Conservation (phyloP, 1,140 invertebrate genomes). For the Myzus persicae region DNA sequence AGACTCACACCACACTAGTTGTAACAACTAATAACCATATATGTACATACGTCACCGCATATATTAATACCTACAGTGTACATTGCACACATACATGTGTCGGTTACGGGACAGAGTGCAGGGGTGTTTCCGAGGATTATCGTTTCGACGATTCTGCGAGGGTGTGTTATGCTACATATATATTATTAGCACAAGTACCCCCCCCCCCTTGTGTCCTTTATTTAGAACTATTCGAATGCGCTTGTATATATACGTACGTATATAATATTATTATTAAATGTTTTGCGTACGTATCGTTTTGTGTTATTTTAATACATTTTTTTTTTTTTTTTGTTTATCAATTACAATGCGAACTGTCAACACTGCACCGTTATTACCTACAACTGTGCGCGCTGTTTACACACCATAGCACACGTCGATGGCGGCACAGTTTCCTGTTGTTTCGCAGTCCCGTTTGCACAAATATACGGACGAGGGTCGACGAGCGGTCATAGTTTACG, state of each 20-base stretch:
- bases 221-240: background rate
- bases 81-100: background rate
- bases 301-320: background rate
- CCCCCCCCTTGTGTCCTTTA: background rate
- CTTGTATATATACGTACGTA: background rate
- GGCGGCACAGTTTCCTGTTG: background rate
- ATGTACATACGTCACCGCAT: background rate
- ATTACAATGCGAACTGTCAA: background rate
- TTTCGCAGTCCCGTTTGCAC: background rate
- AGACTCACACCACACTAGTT: background rate
- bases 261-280: background rate
- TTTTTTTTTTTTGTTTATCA: slow-evolving; percentile 2
- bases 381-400: background rate
- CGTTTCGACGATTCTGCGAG: background rate
- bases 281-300: background rate
- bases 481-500: background rate
- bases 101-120: background rate
- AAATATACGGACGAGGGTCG: background rate
- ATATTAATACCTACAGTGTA: background rate
- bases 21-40: slow-evolving; percentile 10
- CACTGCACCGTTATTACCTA: background rate
- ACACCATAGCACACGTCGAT: background rate
- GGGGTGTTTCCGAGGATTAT: slow-evolving; percentile 2
- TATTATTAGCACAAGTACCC: background rate
- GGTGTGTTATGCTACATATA: background rate